Conservation (phyloP, 2,797 vertebrate genomes). For the Poeciliopsis turneri region DNA sequence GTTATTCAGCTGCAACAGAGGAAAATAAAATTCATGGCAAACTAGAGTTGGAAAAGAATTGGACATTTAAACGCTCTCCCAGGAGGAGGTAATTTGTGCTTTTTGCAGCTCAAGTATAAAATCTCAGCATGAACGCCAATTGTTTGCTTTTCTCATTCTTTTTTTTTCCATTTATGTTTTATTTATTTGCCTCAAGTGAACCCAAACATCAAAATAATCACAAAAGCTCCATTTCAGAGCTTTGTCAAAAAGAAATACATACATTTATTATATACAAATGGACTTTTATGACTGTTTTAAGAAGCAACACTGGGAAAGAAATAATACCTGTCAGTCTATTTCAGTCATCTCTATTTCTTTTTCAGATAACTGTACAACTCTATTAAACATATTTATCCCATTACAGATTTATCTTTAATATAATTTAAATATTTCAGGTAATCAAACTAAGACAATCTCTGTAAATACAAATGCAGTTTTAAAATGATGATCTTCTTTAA, state of each 20-base stretch:
- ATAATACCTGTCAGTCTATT: neutral
- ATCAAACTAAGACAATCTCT: neutral
- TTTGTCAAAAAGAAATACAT: neutral
- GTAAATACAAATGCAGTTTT: neutral
- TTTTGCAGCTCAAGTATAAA: neutral
- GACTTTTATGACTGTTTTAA: neutral
- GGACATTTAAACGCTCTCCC: constrained; percentile 6
- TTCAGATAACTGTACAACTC: neutral
- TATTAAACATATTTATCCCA: neutral
- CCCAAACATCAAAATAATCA: neutral
- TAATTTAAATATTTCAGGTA: neutral
- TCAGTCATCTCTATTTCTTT: neutral
- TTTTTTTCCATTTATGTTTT: neutral
- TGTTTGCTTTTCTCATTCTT: neutral
- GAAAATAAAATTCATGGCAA: constrained; percentile 31
- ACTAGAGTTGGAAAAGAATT: constrained; percentile 24
- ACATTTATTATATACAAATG: neutral
- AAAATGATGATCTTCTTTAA: neutral
- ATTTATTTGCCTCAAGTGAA: neutral
- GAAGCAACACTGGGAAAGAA: neutral
- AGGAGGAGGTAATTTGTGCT: neutral
- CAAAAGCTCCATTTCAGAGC: neutral
- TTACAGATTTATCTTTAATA: neutral
- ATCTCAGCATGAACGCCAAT: neutral
- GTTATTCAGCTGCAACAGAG: constrained; percentile 42